Conservation (phyloP, 2,888 invertebrate genomes). For the Julus scanicus region DNA sequence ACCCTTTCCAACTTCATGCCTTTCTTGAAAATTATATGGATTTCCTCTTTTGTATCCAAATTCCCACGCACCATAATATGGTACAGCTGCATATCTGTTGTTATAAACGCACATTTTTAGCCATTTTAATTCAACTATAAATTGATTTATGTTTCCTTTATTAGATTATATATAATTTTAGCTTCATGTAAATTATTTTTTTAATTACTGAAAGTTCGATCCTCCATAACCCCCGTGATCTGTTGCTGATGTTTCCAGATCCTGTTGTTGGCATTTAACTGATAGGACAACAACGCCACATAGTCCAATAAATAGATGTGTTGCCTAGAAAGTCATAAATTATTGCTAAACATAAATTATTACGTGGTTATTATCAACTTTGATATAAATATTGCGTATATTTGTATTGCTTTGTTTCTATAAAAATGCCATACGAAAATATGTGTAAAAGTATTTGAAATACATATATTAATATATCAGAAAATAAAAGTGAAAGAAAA, state of each 20-base stretch:
- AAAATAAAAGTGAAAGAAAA: no score
- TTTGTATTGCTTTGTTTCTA: neutral
- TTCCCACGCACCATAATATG: slow-evolving; percentile 77
- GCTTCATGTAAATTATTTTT: neutral
- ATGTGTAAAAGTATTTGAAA: no score
- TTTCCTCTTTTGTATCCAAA: slow-evolving; percentile 78
- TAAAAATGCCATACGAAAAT: no score
- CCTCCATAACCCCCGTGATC: slow-evolving; percentile 52
- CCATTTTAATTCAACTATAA: neutral
- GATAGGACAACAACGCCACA: neutral
- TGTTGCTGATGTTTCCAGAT: slow-evolving; percentile 50
- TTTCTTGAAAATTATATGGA: slow-evolving; percentile 77
- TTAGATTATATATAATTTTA: neutral
- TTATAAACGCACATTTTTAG: neutral
- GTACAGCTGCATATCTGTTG: slow-evolving; percentile 77
- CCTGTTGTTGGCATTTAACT: neutral
- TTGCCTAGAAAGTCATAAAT: neutral
- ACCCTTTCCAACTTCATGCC: slow-evolving; percentile 75
- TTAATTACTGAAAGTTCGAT: slow-evolving; percentile 49
- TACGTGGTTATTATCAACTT: neutral
- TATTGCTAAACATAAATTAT: neutral
- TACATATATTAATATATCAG: no score
- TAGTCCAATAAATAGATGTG: neutral
- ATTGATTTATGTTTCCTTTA: neutral
- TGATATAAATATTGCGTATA: neutral